These are phyloP conservation scores for Schizotus pectinicornis DNA, from an alignment of 2,888 invertebrate species.

Conservation along the genomic window DNA sequence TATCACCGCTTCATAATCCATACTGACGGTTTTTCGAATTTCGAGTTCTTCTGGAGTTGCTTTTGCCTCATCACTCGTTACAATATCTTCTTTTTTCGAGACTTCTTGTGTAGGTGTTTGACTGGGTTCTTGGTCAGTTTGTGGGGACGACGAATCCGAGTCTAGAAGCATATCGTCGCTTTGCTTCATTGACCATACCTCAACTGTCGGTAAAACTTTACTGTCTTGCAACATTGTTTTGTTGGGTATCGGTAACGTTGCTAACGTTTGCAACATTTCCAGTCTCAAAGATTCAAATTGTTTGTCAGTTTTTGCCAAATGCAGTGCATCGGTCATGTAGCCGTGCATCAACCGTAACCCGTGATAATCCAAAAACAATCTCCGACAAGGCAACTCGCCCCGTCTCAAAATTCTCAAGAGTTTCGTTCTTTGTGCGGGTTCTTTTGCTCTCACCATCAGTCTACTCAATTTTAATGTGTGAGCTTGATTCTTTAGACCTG, in stretches of 20 bases:
- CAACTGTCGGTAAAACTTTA: constrained; percentile 83
- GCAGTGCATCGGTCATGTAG: constrained; percentile 84
- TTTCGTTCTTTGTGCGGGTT: constrained; percentile 75
- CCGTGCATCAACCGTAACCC: constrained; percentile 89
- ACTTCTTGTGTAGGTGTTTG: constrained; percentile 10
- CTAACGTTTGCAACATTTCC: constrained; percentile 79
- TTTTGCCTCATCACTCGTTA: constrained; percentile 9
- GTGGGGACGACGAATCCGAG: constrained; percentile 56
- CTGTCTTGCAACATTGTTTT: constrained; percentile 93
- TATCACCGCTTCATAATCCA: constrained; percentile 31
- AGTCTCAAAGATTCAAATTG: constrained; percentile 59
- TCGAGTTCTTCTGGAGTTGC: constrained; percentile 5
- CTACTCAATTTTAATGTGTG: constrained; percentile 90
- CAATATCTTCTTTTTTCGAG: constrained; percentile 2
- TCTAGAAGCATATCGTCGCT: constrained; percentile 55
- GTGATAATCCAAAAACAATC: constrained; percentile 92
- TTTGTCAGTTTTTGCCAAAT: constrained; percentile 48
- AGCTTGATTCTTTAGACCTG: constrained; percentile 85
- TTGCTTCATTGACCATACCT: constrained; percentile 74
- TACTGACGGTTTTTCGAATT: constrained; percentile 41
- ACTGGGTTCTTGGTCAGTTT: constrained; percentile 39
- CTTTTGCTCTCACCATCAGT: constrained; percentile 91
- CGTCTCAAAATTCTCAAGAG: constrained; percentile 79
- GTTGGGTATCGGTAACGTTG: constrained; percentile 88
- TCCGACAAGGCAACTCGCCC: constrained; percentile 81